A percentile compares a stretch with the other conserved stretches of the same genome.
phyloP scores from a whole-genome alignment of 2,888 invertebrate species.

The Noctua fimbriata region DNA sequence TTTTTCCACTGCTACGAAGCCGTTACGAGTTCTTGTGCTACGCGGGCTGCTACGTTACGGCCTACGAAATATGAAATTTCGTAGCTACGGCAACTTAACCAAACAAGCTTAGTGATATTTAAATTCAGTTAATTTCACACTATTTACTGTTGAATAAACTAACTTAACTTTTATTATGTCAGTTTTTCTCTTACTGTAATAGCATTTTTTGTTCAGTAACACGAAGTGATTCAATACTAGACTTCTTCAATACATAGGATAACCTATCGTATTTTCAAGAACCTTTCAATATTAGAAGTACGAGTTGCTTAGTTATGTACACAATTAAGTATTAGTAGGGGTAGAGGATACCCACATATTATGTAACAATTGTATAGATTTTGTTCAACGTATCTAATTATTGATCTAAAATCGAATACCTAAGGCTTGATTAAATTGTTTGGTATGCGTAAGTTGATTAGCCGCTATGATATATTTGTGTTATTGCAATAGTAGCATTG shows the following conservation, averaged over 20 bases:
- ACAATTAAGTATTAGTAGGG: not conserved
- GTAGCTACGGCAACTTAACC: not conserved
- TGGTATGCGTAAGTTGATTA: constrained; percentile 1
- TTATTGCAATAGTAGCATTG: not conserved
- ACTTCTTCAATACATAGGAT: not conserved
- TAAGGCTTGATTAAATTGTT: not conserved
- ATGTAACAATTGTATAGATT: not conserved
- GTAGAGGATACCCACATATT: not conserved
- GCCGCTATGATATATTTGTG: not conserved
- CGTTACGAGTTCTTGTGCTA: constrained; percentile 45
- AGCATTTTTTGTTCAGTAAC: not conserved
- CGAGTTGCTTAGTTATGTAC: not conserved
- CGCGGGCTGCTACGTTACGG: constrained; percentile 40
- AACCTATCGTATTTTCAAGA: constrained; percentile 1
- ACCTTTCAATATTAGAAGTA: not conserved
- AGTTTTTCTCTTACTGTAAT: not conserved
- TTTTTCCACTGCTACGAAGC: constrained; percentile 16
- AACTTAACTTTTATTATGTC: not conserved
- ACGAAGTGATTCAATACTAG: not conserved
- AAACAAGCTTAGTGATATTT: not conserved
- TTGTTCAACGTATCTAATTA: not conserved
- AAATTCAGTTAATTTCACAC: not conserved
- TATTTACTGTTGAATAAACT: not conserved
- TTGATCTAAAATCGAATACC: not conserved
- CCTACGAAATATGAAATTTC: constrained; percentile 28